Base-by-base conservation (phyloP, 2,888 invertebrate genomes). In the Amphiduros pacificus region DNA sequence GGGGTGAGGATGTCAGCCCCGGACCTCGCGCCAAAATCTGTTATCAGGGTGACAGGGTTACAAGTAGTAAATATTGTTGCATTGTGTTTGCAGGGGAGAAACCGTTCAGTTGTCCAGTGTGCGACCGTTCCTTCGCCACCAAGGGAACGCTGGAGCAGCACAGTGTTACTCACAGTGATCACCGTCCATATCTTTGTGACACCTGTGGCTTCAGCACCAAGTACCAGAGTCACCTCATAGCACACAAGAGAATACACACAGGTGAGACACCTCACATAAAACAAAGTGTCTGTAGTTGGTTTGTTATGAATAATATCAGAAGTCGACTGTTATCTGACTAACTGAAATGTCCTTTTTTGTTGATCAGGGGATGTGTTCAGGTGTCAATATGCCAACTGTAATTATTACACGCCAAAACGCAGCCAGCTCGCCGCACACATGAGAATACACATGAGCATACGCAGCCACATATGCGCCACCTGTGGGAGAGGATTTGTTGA, bases 191-290 rank as follows among this genome's bases (percentile, higher is more conserved):
- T 68, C 82, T 86, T 1, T 89, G 89, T 75, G 88, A 88, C 65
- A 84, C 85, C n/a, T 89, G 89, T 79, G 87, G 88, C 9, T 89
- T 89, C 76, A 85, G 87, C 63, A 88, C 89, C 40, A 88, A 88
- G 75, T 88, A 87, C 74, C 84, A 88, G 67, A 88, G 88, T 69
- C 88, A 89, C 75, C 85, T 89, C 74, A 86, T 87, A 51, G 85
- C 87, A 17, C 89, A 89, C 76, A 87, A 87, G 71, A 82, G 88
- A 59, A 87, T 88, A 61, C 89, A 89, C 77, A 85, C 87, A 69
- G 86, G 87, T n/a, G n/a, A n/a, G n/a, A n/a, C n/a, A n/a, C n/a
- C n/a, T n/a, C n/a, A n/a, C n/a, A n/a, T n/a, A n/a, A n/a, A n/a
- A n/a, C n/a, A n/a, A n/a, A n/a, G n/a, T n/a, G n/a, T n/a, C n/a